Evolutionary conservation across 2,113 vertebrate genomes (phyloP).

Genomic region (Sigmodon hispidus): DNA sequence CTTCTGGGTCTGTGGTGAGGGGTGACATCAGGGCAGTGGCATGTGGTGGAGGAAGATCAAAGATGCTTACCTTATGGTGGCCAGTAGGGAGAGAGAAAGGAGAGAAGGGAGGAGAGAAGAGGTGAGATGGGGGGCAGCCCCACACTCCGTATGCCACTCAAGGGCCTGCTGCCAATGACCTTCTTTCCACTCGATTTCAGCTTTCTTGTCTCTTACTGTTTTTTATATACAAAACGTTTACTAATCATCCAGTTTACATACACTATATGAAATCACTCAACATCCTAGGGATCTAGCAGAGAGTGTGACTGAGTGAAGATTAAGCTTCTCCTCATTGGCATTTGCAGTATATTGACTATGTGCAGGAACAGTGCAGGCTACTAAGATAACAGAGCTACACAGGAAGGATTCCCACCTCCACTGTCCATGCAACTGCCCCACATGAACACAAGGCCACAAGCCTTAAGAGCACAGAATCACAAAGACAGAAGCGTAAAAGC

Average conservation of each 20-base stretch:
- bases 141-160: neutral
- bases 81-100: neutral
- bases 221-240: neutral
- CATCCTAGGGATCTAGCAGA: neutral
- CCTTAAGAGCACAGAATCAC: neutral
- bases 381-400: neutral
- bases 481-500: neutral
- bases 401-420: neutral
- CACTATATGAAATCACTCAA: neutral
- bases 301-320: neutral
- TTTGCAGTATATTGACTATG: neutral
- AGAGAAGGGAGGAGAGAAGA: no score
- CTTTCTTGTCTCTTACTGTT: neutral
- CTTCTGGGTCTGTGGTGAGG: neutral
- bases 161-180: neutral
- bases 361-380: neutral
- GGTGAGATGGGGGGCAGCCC: no score
- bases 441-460: neutral
- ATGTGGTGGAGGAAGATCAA: neutral
- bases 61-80: neutral
- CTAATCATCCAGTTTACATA: neutral
- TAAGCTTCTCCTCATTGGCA: conserved; percentile 24
- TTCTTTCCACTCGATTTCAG: neutral
- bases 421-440: neutral
- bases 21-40: neutral